Evolutionary conservation across 2,888 invertebrate genomes (phyloP).

Genomic region (Barypeithes pellucidus): DNA sequence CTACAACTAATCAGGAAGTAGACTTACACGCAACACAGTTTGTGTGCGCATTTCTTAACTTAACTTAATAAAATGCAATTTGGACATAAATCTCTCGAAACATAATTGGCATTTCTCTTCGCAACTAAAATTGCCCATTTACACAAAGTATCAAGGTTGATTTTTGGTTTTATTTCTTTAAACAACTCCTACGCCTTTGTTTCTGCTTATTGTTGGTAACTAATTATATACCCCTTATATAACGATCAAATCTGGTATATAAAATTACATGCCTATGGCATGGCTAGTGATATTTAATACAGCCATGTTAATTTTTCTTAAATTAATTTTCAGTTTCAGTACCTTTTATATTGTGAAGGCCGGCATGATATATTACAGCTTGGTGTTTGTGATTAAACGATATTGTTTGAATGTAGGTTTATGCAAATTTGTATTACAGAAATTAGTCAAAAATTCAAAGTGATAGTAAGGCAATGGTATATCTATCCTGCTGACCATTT

Average conservation of each 20-base stretch:
- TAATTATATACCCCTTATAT: neutral
- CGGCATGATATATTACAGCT: slow-evolving; percentile 15
- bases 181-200: too few relatives aligned
- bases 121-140: too few relatives aligned
- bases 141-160: too few relatives aligned
- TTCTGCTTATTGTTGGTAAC: neutral
- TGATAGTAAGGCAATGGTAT: neutral
- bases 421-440: neutral
- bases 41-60: too few relatives aligned
- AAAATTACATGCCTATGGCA: slow-evolving; percentile 26
- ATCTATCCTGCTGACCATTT: too few relatives aligned
- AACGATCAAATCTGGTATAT: neutral
- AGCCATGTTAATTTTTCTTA: slow-evolving; percentile 19
- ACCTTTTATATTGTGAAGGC: slow-evolving; percentile 26
- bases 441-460: neutral
- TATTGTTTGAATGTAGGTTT: slow-evolving; percentile 18
- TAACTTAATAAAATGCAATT: too few relatives aligned
- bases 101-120: too few relatives aligned
- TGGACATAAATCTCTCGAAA: too few relatives aligned
- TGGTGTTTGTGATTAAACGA: slow-evolving; percentile 3
- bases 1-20: too few relatives aligned
- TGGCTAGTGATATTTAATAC: slow-evolving; percentile 28
- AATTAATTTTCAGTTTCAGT: slow-evolving; percentile 20
- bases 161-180: neutral
- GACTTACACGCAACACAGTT: too few relatives aligned